Evolutionary conservation across 2,888 invertebrate genomes (phyloP).

Genomic region (Panopea generosa): DNA sequence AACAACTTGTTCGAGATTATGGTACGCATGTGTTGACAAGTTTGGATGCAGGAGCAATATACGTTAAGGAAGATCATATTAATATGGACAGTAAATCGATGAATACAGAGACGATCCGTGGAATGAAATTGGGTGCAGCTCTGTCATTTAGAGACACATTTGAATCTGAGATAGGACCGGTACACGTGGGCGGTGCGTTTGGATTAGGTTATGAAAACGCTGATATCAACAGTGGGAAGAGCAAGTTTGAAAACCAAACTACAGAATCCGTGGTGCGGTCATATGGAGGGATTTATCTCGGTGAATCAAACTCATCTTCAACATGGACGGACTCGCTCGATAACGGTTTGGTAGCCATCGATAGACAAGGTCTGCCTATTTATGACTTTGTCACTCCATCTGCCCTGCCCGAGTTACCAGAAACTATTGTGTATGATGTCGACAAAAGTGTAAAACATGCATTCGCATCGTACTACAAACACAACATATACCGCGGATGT

Average conservation of each 20-base stretch:
- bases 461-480: conserved; percentile 43
- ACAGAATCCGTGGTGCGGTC: no score
- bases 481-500: conserved; percentile 52
- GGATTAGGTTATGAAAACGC: no score
- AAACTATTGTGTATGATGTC: conserved; percentile 27
- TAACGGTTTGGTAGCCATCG: conserved; percentile 53
- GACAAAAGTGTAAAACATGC: conserved; percentile 22
- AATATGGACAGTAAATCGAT: neutral
- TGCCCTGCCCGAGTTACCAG: conserved; percentile 46
- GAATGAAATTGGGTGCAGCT: conserved; percentile 4
- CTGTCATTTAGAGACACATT: conserved; percentile 27
- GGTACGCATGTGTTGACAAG: conserved; percentile 57
- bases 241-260: no score
- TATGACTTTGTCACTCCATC: conserved; percentile 34
- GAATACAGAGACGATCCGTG: conserved; percentile 3
- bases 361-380: conserved; percentile 47
- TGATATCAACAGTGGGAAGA: no score
- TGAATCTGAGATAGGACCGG: neutral
- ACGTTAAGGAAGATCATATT: conserved; percentile 43
- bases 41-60: conserved; percentile 32
- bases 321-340: conserved; percentile 40
- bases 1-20: conserved; percentile 56
- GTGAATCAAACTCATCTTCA: neutral
- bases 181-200: conserved; percentile 5
- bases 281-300: neutral